Percentiles rank a stretch among this genome's conserved stretches.
Evolutionary conservation across 2,113 vertebrate species (phyloP).

Genomic region (Ptychochromis oligacanthus): DNA sequence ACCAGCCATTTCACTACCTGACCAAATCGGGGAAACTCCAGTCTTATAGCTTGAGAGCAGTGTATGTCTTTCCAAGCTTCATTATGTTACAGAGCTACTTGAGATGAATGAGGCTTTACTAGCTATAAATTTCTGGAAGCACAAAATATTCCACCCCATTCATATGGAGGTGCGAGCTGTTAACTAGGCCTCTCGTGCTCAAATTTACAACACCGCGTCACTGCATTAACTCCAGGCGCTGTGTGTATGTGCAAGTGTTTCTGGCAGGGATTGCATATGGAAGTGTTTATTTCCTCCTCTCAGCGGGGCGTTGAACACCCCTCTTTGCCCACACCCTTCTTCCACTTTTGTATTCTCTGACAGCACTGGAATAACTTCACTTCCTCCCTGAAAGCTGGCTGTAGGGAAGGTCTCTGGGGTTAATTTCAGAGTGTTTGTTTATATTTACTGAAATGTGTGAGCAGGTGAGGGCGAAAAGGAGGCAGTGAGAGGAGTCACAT

Average conservation of each 20-base stretch:
- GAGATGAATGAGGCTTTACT: conserved; percentile 33
- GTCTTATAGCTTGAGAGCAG: not conserved
- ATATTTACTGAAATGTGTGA: conserved; percentile 1
- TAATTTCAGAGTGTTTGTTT: conserved; percentile 52
- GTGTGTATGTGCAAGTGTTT: conserved; percentile 7
- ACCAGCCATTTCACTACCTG: not conserved
- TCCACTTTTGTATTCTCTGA: conserved; percentile 63
- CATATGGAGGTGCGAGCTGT: not conserved
- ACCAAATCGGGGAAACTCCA: conserved; percentile 22
- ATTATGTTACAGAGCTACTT: not conserved
- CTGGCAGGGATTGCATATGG: conserved; percentile 65
- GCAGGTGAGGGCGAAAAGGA: not conserved
- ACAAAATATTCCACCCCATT: conserved; percentile 34
- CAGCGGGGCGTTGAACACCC: conserved; percentile 61
- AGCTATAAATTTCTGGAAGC: conserved; percentile 48
- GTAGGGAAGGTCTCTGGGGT: conserved; percentile 45
- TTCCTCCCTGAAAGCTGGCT: conserved; percentile 42
- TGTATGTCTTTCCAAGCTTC: conserved; percentile 12
- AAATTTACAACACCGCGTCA: conserved; percentile 49
- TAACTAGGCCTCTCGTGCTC: conserved; percentile 32
- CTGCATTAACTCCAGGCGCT: conserved; percentile 21
- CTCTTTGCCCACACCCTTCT: conserved; percentile 26
- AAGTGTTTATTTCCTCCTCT: conserved; percentile 77
- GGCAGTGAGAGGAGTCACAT: not conserved
- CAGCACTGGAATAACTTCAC: conserved; percentile 39